Base-by-base conservation (phyloP, 2,113 vertebrate genomes). In the Cinclus mexicanus region DNA sequence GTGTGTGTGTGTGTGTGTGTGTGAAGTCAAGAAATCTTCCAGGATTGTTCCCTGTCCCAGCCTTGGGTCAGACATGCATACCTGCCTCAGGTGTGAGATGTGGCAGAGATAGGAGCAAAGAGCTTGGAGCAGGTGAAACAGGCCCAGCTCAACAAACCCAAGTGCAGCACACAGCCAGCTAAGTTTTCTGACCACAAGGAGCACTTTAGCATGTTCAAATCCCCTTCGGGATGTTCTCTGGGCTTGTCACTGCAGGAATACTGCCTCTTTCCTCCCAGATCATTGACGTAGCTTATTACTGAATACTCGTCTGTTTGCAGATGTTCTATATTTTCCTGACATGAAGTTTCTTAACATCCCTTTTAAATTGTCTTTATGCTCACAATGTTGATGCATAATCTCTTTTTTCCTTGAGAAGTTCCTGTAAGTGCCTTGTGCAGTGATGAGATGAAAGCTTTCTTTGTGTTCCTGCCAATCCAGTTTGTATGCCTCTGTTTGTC, bases 361-460 rank as follows among this genome's bases (percentile, higher is more conserved):
- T 97, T 97, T 97, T 96, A 97, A 97, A 96, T 95, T 95, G 94
- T 95, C 97, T 97, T 96, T 95, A 96, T 96, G 91, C 95, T 97
- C 96, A 95, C 97, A 94, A 96, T 91, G 94, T 96, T 95, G 94
- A 97, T 94, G 97, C 87, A 77, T 96, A 91, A 94, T 97, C 94
- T 94, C 94, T 95, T 96, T 94, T 94, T 96, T 96, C 95, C 95
- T 79, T 78, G 91, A 82, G 88, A 96, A 95, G 93, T 96, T 95
- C 72, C 93, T 92, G 89, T 94, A 96, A 96, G 96, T 96, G 95
- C 92, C 94, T 97, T 47, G 22, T 92, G 95, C 91, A 47, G 77
- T 88, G 94, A 96, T 59, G 95, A 96, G 95, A 96, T 96, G 96
- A 96, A 96, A 96, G 97, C 82, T 59, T 46, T 19, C 96, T 97